Evolutionary conservation across 2,113 vertebrate species (phyloP).

Genomic region (Zosterops hypoxanthus): DNA sequence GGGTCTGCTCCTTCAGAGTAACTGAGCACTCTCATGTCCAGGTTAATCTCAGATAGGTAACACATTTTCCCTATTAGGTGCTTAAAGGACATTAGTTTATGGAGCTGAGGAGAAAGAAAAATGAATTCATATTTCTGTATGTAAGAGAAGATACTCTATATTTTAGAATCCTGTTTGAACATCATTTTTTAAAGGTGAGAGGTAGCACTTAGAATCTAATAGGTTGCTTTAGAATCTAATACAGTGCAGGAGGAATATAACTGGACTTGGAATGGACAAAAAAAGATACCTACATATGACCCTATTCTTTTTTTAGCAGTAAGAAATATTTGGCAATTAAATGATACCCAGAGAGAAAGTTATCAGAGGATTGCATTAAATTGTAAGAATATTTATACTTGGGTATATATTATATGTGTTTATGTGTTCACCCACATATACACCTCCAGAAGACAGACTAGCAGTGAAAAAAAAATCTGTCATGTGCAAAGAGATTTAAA

Average conservation of each 20-base stretch:
- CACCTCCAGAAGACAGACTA: background rate
- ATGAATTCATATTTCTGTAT: background rate
- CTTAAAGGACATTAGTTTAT: background rate
- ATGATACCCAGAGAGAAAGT: background rate
- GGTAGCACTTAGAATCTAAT: background rate
- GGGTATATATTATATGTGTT: background rate
- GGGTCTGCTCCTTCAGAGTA: background rate
- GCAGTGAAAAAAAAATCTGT: background rate
- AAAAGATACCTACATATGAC: background rate
- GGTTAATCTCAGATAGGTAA: background rate
- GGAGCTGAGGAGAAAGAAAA: background rate
- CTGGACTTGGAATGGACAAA: background rate
- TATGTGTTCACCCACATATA: background rate
- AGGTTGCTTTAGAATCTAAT: no score
- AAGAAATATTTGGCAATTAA: background rate
- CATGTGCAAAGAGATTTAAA: background rate
- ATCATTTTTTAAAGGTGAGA: background rate
- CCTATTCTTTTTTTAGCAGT: background rate
- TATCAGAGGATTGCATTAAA: background rate
- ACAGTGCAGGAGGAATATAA: background rate
- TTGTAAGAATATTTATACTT: background rate
- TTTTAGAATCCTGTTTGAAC: background rate
- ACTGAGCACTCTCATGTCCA: background rate
- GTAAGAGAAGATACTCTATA: background rate
- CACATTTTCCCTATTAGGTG: background rate